Percentiles rank a stretch among this genome's conserved stretches.
phyloP scores from a whole-genome alignment of 64 coral and sea anemone species.

The Exaiptasia diaphana region DNA sequence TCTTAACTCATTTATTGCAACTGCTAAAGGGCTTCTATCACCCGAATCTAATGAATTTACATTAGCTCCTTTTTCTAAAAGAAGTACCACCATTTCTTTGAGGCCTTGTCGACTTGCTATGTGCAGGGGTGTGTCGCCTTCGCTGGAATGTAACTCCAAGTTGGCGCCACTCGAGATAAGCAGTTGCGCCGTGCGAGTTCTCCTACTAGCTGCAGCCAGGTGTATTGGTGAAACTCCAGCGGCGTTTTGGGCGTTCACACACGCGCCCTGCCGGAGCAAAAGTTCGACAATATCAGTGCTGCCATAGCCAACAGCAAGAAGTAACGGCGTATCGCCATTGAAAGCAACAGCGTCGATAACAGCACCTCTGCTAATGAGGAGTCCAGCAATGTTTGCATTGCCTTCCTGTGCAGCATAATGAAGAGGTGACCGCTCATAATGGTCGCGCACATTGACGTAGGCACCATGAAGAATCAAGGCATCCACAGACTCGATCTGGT shows the following conservation, averaged over 20 bases:
- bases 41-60: slow-evolving; percentile 52
- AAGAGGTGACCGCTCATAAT: slow-evolving; percentile 31
- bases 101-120: slow-evolving; percentile 62
- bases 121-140: slow-evolving; percentile 76
- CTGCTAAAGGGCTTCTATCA: slow-evolving; percentile 50
- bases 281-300: slow-evolving; percentile 70
- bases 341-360: slow-evolving; percentile 50
- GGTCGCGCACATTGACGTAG: slow-evolving; percentile 56
- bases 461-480: slow-evolving; percentile 48
- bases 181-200: slow-evolving; percentile 42
- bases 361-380: slow-evolving; percentile 60
- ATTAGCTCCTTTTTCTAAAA: slow-evolving; percentile 50
- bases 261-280: slow-evolving; percentile 46
- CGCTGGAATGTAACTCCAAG: slow-evolving; percentile 55
- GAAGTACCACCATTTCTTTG: slow-evolving; percentile 35
- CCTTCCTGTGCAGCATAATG: slow-evolving; percentile 82
- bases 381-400: slow-evolving; percentile 37
- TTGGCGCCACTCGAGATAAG: slow-evolving; percentile 43
- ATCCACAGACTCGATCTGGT: slow-evolving; percentile 36
- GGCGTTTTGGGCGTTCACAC: slow-evolving; percentile 58
- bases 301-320: slow-evolving; percentile 73
- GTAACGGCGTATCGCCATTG: slow-evolving; percentile 67
- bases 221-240: slow-evolving; percentile 63
- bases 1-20: slow-evolving; percentile 47
- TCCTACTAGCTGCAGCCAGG: slow-evolving; percentile 70